These are phyloP conservation scores for Limnephilus rhombicus DNA, from an alignment of 2,888 invertebrate species.

Conservation along the genomic window DNA sequence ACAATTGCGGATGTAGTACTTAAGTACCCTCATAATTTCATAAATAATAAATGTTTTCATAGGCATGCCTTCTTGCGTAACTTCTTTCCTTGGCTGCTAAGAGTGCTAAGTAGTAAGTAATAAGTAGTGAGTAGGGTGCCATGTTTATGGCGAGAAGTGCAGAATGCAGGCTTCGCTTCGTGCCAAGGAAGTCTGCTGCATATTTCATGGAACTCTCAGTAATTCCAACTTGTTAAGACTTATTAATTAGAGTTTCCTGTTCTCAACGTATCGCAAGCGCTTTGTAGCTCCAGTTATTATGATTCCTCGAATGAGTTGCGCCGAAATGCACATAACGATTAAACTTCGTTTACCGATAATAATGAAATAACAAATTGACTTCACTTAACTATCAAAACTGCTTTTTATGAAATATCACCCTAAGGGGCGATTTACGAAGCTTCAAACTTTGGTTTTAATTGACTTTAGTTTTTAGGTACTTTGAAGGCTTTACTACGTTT, in stretches of 20 bases:
- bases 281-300: not conserved
- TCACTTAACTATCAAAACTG: not conserved
- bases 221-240: constrained; percentile 46
- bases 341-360: not conserved
- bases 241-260: constrained; percentile 48
- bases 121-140: not conserved
- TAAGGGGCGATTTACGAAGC: not conserved
- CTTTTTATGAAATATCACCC: not conserved
- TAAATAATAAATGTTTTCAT: not conserved
- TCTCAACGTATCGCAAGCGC: not conserved
- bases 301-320: not conserved
- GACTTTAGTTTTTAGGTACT: not conserved
- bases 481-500: no score
- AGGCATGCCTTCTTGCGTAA: not conserved
- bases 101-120: not conserved
- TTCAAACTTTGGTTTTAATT: not conserved
- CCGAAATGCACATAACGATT: not conserved
- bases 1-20: not conserved
- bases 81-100: not conserved
- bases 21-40: not conserved
- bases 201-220: constrained; percentile 57
- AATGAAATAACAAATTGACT: not conserved
- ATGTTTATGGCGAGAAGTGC: constrained; percentile 12
- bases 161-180: constrained; percentile 17
- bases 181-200: constrained; percentile 28